These are phyloP conservation scores for Chaenocephalus aceratus DNA, from an alignment of 2,113 vertebrate species.

Conservation along the genomic window DNA sequence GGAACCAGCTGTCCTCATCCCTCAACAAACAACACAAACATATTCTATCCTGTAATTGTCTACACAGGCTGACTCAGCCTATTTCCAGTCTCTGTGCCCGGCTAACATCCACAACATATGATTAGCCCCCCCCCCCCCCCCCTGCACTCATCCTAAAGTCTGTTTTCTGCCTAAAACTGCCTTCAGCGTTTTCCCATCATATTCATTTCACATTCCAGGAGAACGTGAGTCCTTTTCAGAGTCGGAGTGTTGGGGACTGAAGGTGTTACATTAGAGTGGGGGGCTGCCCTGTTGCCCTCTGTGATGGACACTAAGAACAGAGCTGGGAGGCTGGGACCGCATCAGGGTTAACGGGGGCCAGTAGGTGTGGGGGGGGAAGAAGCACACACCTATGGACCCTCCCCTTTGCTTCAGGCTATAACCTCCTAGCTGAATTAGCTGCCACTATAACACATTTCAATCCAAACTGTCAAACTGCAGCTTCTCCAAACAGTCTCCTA, in stretches of 20 bases:
- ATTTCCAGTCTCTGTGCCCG: conserved; percentile 48
- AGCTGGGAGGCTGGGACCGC: background rate
- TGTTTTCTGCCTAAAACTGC: conserved; percentile 23
- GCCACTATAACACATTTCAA: background rate
- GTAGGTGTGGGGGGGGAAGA: background rate
- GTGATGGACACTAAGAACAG: conserved; percentile 6
- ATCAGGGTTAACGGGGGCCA: background rate
- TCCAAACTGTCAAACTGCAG: too few relatives aligned
- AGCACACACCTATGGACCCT: background rate
- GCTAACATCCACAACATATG: conserved; percentile 49
- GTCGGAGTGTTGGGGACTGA: background rate
- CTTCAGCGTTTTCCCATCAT: conserved; percentile 28
- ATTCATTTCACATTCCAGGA: conserved; percentile 28
- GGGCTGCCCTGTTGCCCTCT: background rate
- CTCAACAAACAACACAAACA: conserved; percentile 52
- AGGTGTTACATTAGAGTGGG: conserved; percentile 16
- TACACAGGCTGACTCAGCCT: conserved; percentile 49
- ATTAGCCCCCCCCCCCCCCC: conserved; percentile 30
- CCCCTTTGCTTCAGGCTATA: background rate
- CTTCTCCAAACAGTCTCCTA: too few relatives aligned
- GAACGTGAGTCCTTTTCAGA: background rate
- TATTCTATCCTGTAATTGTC: conserved; percentile 65
- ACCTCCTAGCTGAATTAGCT: background rate
- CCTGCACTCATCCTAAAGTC: conserved; percentile 8
- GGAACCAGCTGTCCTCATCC: conserved; percentile 43